A percentile compares a stretch with the other conserved stretches of the same genome.
These are phyloP conservation scores for Beaufortia kweichowensis DNA, from an alignment of 2,113 vertebrate genomes.

Conservation along the genomic window DNA sequence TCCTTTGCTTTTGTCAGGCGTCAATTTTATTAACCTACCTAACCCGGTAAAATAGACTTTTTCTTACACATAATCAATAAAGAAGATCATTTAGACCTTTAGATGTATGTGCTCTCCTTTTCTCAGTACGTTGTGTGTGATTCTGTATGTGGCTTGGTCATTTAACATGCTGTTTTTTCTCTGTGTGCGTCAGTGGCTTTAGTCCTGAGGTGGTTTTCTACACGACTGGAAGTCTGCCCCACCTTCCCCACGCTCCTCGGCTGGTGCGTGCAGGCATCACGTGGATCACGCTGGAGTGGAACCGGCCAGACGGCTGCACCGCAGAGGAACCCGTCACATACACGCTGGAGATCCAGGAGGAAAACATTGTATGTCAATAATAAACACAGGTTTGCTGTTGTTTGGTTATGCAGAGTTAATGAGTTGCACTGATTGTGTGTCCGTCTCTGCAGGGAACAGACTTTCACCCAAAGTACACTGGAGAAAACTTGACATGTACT, in stretches of 20 bases:
- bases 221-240: constrained; percentile 89
- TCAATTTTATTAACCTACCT: too few relatives aligned
- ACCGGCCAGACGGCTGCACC: constrained; percentile 85
- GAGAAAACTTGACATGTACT: constrained; percentile 97
- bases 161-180: not conserved
- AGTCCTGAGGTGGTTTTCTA: constrained; percentile 92
- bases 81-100: too few relatives aligned
- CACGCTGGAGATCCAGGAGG: constrained; percentile 94
- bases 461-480: constrained; percentile 98
- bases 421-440: not conserved
- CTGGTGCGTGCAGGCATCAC: constrained; percentile 91
- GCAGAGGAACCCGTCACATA: constrained; percentile 90
- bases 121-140: not conserved
- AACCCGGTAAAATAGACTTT: too few relatives aligned
- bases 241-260: constrained; percentile 86
- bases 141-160: not conserved
- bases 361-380: constrained; percentile 81
- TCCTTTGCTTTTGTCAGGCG: too few relatives aligned
- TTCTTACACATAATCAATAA: too few relatives aligned
- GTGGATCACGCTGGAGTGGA: constrained; percentile 94
- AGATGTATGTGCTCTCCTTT: too few relatives aligned
- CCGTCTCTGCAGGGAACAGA: constrained; percentile 80
- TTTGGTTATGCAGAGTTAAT: not conserved
- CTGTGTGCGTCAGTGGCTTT: constrained; percentile 78
- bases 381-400: not conserved